Base-by-base conservation (phyloP, 2,797 vertebrate species). In the Onychomys torridus region DNA sequence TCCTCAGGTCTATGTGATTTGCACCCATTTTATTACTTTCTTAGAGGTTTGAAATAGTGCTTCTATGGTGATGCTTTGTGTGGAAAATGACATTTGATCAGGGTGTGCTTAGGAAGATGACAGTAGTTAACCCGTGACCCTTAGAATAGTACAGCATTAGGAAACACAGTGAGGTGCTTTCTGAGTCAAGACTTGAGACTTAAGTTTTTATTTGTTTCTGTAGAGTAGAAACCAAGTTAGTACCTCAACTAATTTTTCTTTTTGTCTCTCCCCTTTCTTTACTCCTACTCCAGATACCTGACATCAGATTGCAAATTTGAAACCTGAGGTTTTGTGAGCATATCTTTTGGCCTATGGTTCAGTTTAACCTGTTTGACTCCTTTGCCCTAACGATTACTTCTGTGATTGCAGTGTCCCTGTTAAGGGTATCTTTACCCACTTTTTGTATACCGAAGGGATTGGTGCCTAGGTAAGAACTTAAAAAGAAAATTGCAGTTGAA, bases 81-180 rank as follows among this genome's bases (percentile, higher is more conserved):
- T 94, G 78, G 88, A 96, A 81, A 95, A 82, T 96, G 73, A 25
- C 57, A 2, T 67, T 81, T 43, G 10, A 3, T 76, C 25, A 61
- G 59, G 32, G 16, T 89, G 4, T 95, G 0, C 63, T 67, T 81
- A 0, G 34, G 32, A 29, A 92, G 65, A 79, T 81, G 49, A 12
- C 6, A 8, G n/a, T 82, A 13, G n/a, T 85, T 81, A 63, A 87
- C 37, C 32, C 7, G 5, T 73, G 69, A 65, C 69, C 71, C 57
- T 92, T 63, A 37, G 69, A 76, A 59, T 78, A 76, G 65, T 78
- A 37, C 73, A 73, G 5, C 34, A 23, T 49, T 46, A 40, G 61
- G 77, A 85, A 83, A 57, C 57, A 91, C 52, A 79, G 16, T 34
- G 3, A 73, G 16, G 4, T 85, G 61, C 46, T 77, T 40, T 55